phyloP scores from a whole-genome alignment of 2,797 vertebrate genomes.

The Heterohyrax brucei region DNA sequence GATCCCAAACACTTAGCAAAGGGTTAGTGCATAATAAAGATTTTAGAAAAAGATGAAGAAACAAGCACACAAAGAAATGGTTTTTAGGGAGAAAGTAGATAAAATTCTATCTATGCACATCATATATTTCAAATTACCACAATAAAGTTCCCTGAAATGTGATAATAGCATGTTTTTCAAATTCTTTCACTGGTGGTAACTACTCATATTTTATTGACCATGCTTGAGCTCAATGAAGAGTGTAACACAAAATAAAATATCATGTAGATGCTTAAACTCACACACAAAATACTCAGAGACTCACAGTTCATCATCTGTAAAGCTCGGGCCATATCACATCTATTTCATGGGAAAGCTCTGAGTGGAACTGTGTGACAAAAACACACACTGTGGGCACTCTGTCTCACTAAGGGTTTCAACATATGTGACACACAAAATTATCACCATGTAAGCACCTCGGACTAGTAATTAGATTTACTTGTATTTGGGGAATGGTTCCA shows the following conservation, averaged over 20 bases:
- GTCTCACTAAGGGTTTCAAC: not conserved
- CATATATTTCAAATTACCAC: not conserved
- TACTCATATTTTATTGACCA: not conserved
- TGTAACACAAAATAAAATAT: not conserved
- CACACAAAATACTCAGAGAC: not conserved
- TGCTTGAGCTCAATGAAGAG: not conserved
- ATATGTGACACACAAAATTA: not conserved
- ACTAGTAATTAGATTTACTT: too few species aligned
- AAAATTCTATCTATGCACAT: not conserved
- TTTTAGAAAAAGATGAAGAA: not conserved
- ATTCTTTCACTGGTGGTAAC: not conserved
- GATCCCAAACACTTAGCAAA: not conserved
- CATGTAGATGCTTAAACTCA: not conserved
- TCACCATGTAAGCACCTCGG: not conserved
- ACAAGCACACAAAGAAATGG: too few species aligned
- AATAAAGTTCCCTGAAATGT: not conserved
- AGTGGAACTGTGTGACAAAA: too few species aligned
- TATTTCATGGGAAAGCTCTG: not conserved
- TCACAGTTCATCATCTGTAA: not conserved
- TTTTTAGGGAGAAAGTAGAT: not conserved
- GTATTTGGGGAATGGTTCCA: not conserved
- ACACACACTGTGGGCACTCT: accelerated
- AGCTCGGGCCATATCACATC: too few species aligned
- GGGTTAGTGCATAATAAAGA: too few species aligned
- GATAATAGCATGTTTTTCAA: not conserved